phyloP scores from a whole-genome alignment of 53 echinoderm and acorn worm species.

The Patiria pectinifera region DNA sequence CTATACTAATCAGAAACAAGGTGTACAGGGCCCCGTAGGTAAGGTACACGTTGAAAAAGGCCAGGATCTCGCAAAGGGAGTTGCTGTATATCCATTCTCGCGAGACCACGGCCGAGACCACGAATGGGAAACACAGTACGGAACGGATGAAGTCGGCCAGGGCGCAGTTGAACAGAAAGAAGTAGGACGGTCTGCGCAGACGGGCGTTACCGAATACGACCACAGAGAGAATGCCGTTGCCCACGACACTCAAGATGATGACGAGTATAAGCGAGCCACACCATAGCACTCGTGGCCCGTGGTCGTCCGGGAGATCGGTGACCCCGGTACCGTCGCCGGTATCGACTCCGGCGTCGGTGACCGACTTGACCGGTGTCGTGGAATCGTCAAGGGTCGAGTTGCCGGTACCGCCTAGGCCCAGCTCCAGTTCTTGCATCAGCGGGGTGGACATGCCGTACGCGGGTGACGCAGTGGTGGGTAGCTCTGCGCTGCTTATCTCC shows the following conservation, averaged over 20 bases:
- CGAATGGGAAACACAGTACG: constrained; percentile 84
- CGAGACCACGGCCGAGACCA: constrained; percentile 80
- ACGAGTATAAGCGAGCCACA: constrained; percentile 83
- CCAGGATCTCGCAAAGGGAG: constrained; percentile 91
- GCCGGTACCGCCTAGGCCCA: neutral
- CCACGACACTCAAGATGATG: constrained; percentile 82
- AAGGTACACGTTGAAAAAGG: constrained; percentile 94
- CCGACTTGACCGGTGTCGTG: neutral
- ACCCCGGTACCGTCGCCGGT: constrained; percentile 22
- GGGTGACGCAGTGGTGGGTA: constrained; percentile 13
- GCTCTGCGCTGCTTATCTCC: constrained; percentile 13
- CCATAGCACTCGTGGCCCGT: constrained; percentile 76
- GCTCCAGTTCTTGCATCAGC: neutral
- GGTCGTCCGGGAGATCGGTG: constrained; percentile 60
- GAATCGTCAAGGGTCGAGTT: constrained; percentile 23
- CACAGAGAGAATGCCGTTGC: constrained; percentile 82
- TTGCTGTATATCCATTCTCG: constrained; percentile 87
- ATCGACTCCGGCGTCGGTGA: constrained; percentile 13
- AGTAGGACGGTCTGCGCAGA: constrained; percentile 89
- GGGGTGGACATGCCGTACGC: constrained; percentile 43
- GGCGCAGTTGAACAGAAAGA: constrained; percentile 94
- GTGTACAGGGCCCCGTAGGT: constrained; percentile 92
- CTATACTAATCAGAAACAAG: constrained; percentile 85
- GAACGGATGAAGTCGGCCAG: constrained; percentile 91
- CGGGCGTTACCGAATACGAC: constrained; percentile 80